Percentiles rank a stretch among this genome's conserved stretches.
Conservation (phyloP, 2,888 invertebrate species). For the Smittia sp. region DNA sequence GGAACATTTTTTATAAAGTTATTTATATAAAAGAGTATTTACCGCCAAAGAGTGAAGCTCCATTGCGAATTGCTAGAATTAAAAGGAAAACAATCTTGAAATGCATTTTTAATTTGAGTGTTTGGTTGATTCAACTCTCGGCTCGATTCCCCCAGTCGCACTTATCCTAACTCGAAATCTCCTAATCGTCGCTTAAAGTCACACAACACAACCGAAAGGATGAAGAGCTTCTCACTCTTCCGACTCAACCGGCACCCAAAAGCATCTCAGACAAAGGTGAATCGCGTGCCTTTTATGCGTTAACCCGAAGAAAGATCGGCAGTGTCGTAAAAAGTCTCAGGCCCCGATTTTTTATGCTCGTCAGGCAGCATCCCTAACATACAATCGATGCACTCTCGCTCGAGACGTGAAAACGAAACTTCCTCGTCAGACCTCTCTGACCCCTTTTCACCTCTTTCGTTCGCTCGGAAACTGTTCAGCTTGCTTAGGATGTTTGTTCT, state of each 20-base stretch:
- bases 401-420: background rate
- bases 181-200: slow-evolving; percentile 26
- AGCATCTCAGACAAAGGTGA: slow-evolving; percentile 27
- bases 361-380: slow-evolving; percentile 40
- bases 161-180: slow-evolving; percentile 14
- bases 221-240: background rate
- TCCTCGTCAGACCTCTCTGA: slow-evolving; percentile 31
- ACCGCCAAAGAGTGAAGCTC: slow-evolving; percentile 24
- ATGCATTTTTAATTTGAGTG: background rate
- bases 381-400: slow-evolving; percentile 18
- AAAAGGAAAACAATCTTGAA: slow-evolving; percentile 24
- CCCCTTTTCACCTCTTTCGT: slow-evolving; percentile 35
- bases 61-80: slow-evolving; percentile 28
- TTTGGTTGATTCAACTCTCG: background rate
- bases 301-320: slow-evolving; percentile 4
- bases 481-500: slow-evolving; percentile 27
- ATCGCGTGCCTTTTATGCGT: slow-evolving; percentile 37
- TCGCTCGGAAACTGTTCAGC: slow-evolving; percentile 14
- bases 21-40: slow-evolving; percentile 12
- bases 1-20: slow-evolving; percentile 4
- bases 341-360: slow-evolving; percentile 12
- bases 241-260: background rate
- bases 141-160: background rate
- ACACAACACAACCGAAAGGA: slow-evolving; percentile 13
- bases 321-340: background rate